Conservation (phyloP, 2,888 invertebrate species). For the Drosophila nr. fundita region DNA sequence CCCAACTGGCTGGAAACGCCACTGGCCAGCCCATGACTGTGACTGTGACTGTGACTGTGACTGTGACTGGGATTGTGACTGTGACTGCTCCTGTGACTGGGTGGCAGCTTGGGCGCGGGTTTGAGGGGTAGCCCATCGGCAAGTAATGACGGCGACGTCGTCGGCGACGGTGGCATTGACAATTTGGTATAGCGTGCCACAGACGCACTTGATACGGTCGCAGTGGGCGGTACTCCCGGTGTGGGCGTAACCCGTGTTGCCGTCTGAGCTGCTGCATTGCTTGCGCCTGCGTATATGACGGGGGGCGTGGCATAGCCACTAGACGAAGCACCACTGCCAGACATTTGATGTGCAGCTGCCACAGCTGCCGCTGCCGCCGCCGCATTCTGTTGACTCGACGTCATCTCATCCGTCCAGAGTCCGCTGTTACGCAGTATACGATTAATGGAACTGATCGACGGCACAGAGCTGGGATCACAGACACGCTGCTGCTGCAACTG, state of each 20-base stretch:
- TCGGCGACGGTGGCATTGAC: conserved; percentile 11
- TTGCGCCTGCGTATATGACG: conserved; percentile 53
- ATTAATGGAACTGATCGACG: conserved; percentile 97
- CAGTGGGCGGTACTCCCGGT: conserved; percentile 33
- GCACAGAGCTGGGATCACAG: conserved; percentile 95
- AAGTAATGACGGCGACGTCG: conserved; percentile 25
- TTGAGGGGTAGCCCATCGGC: conserved; percentile 75
- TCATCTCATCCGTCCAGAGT: conserved; percentile 90
- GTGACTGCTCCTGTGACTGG: conserved; percentile 31
- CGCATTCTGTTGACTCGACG: conserved; percentile 84
- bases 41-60: conserved; percentile 12
- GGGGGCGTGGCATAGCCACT: conserved; percentile 44
- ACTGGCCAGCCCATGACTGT: conserved; percentile 41
- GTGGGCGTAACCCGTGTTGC: conserved; percentile 36
- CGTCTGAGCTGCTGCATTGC: conserved; percentile 7
- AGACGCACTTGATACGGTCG: conserved; percentile 37
- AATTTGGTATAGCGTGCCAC: conserved; percentile 46
- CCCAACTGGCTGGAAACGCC: conserved; percentile 65
- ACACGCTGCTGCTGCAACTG: conserved; percentile 94
- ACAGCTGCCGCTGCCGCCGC: conserved; percentile 81
- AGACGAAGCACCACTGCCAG: conserved; percentile 24
- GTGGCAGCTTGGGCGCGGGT: conserved; percentile 81
- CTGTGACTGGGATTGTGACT: neutral
- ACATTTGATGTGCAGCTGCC: conserved; percentile 59
- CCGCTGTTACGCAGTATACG: conserved; percentile 95